These are phyloP conservation scores for Eubucco bourcierii DNA, from an alignment of 2,113 vertebrate genomes.

Conservation along the genomic window DNA sequence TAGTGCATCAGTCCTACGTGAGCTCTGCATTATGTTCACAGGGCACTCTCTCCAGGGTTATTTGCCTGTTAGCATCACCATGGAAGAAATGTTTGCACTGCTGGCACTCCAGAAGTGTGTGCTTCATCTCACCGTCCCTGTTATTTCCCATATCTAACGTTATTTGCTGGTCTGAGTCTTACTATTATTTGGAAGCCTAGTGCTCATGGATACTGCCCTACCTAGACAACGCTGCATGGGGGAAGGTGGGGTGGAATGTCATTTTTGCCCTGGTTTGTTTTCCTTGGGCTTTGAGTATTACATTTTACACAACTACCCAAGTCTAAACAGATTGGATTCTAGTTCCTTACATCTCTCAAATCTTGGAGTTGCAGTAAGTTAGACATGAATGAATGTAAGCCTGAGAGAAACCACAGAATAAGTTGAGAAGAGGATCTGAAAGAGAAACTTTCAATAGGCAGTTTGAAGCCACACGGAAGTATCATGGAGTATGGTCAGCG, in stretches of 20 bases:
- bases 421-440: slow-evolving; percentile 10
- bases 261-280: background rate
- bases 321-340: background rate
- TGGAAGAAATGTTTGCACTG: background rate
- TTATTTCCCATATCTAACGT: background rate
- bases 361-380: background rate
- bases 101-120: background rate
- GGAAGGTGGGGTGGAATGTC: background rate
- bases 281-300: background rate
- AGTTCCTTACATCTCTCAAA: background rate
- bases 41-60: background rate
- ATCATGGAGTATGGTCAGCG: background rate
- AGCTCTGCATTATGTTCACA: background rate
- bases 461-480: slow-evolving; percentile 11
- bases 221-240: background rate
- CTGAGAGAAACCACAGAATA: slow-evolving; percentile 26
- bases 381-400: slow-evolving; percentile 14
- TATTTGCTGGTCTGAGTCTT: background rate
- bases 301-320: background rate
- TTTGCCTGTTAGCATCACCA: background rate
- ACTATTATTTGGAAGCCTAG: background rate
- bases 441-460: slow-evolving; percentile 33
- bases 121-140: background rate
- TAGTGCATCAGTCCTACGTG: background rate
- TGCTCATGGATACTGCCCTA: background rate